A percentile compares a stretch with the other conserved stretches of the same genome.
phyloP scores from a whole-genome alignment of 2,888 invertebrate genomes.

The Dicranocentrus wangi region DNA sequence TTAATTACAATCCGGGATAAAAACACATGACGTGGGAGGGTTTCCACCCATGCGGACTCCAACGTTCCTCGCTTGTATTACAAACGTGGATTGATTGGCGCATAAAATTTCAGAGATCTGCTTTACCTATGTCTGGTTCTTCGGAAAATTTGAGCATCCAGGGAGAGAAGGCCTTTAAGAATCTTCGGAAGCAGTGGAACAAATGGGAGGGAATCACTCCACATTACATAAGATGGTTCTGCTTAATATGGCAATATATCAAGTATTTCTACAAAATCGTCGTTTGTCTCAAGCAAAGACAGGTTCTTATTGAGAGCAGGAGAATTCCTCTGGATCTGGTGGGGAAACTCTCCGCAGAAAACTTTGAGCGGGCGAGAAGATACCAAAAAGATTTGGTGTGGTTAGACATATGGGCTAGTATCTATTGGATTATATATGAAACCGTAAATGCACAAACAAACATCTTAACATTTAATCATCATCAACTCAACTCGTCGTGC shows the following conservation, averaged over 20 bases:
- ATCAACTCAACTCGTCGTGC: neutral
- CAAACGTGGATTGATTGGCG: too few relatives aligned
- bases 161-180: too few relatives aligned
- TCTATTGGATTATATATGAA: conserved; percentile 76
- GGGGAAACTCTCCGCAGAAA: conserved; percentile 76
- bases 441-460: conserved; percentile 75
- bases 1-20: too few relatives aligned
- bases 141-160: too few relatives aligned
- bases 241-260: conserved; percentile 41
- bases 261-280: conserved; percentile 13
- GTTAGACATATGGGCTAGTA: conserved; percentile 76
- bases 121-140: too few relatives aligned
- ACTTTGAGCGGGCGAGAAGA: conserved; percentile 77
- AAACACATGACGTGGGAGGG: too few relatives aligned
- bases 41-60: too few relatives aligned
- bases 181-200: neutral
- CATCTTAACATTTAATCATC: neutral
- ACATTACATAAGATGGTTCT: neutral
- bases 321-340: conserved; percentile 76
- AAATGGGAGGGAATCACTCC: conserved; percentile 22
- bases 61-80: too few relatives aligned
- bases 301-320: conserved; percentile 74
- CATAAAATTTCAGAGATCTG: too few relatives aligned
- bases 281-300: conserved; percentile 74
- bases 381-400: conserved; percentile 77